Evolutionary conservation across 1,140 invertebrate genomes (phyloP), one percentile per base, ranked within the genome.

Genomic region (Cydia pomonella): DNA sequence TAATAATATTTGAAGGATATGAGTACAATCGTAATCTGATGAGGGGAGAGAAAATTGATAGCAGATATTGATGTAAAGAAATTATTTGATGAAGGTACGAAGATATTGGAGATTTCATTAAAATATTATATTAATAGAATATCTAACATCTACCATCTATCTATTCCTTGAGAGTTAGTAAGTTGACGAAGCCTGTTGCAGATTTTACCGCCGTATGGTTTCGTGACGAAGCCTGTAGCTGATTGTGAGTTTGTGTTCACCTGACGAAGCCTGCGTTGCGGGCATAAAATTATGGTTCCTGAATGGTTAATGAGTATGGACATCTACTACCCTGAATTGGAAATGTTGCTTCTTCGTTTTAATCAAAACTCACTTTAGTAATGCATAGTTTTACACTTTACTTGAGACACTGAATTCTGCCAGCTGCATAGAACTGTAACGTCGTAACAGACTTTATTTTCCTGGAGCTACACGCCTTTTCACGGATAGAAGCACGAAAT

Each of bases 11-110:
- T 29, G 13, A 63, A 25, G 4, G 16, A 33, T 66, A 29, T 66
- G 12, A 66, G n/a, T 33, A 18, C 9, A 33, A 18, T 69, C 41
- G 16, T 38, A 69, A 38, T 69, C 29, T 9, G 64, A 33, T 69
- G 27, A 29, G 64, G 29, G 27, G n/a, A 69, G 27, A 18, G 33
- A 33, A 69, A 38, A 38, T 38, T 69, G 64, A 41, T 69, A 9
- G 64, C 16, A 69, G 18, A 10, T 2, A 59, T 59, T 23, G 18
- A 59, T 23, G 21, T 7, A 12, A 59, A 7, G 1, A 59, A 50
- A 59, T 59, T 7, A 59, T 9, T 23, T 59, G 18, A 59, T 23
- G 53, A 23, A 23, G 21, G 7, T 53, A 23, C 21, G 21, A 50
- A 13, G 16, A 50, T 3, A n/a, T 50, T 7, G 5, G 7, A 50